Evolutionary conservation across 2,113 vertebrate genomes (phyloP), one percentile per base, ranked within the genome.

Genomic region (Rhizomys pruinosus): DNA sequence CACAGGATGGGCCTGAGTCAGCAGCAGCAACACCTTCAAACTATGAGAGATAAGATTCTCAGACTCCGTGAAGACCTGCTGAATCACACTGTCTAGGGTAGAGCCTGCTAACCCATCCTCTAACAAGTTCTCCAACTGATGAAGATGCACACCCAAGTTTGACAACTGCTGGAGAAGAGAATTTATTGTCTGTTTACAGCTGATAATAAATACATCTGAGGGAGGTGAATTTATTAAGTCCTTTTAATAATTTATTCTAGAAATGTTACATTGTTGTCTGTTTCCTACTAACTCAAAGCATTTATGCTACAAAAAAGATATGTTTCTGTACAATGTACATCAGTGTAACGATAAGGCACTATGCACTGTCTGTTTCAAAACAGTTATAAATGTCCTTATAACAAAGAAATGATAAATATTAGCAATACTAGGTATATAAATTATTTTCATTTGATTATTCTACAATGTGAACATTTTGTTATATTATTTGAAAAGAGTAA

Each of bases 241-340:
- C n/a, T n/a, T n/a, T n/a, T n/a, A n/a, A n/a, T 81, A 81, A 89
- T 78, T 80, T 93, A 87, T 82, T 89, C 44, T 85, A 93, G 44
- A 94, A 88, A 61, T 64, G 88, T 55, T 44, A 94, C 39, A 29
- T 44, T 61, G 76, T 59, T 76, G 66, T 89, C 57, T 63, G 39
- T 77, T 93, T 93, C 47, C 86, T 79, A 68, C n/a, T 64, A 93
- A 89, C 34, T 55, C n/a, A 55, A 91, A 63, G 86, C 25, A 73
- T 78, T 93, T 93, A 90, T 84, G 64, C 86, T 73, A 69, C 29
- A 93, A 91, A 39, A 77, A 2, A 8, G 57, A 47, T 47, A 78
- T 34, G 81, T 90, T n/a, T n/a, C 66, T 71, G 22, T 69, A 94
- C 82, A 94, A 61, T 77, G 37, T 90, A 4, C 55, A 71, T 63